Evolutionary conservation across 2,888 invertebrate genomes (phyloP).

Genomic region (Pseudococcus longispinus): DNA sequence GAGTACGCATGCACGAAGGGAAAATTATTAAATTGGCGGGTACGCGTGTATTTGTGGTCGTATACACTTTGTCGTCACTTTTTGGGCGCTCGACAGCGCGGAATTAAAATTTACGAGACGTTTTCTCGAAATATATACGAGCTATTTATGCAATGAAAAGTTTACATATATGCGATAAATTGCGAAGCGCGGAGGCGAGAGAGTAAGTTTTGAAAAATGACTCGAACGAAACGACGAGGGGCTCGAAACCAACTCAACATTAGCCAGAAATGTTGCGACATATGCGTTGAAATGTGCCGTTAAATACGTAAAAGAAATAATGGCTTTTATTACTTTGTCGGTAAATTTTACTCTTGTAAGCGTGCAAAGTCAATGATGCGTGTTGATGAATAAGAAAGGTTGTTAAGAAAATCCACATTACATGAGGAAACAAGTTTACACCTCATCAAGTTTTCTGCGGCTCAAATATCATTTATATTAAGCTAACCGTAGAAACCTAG

Average conservation of each 20-base stretch:
- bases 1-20: neutral
- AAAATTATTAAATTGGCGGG: conserved; percentile 40
- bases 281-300: conserved; percentile 32
- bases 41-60: conserved; percentile 15
- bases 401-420: conserved; percentile 37
- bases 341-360: conserved; percentile 3
- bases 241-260: neutral
- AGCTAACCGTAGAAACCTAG: too few species aligned
- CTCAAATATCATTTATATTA: neutral
- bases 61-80: conserved; percentile 39
- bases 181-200: neutral
- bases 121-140: neutral
- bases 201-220: conserved; percentile 15
- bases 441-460: conserved; percentile 41
- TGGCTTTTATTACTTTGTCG: conserved; percentile 45
- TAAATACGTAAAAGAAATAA: conserved; percentile 45
- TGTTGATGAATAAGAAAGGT: conserved; percentile 44
- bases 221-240: neutral
- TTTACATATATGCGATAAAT: neutral
- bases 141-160: conserved; percentile 1
- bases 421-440: conserved; percentile 43
- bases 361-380: conserved; percentile 36
- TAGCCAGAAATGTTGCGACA: neutral
- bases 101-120: conserved; percentile 21
- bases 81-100: neutral